These are phyloP conservation scores for Neuroscelio doddi DNA, from an alignment of 2,888 invertebrate genomes.

Conservation along the genomic window DNA sequence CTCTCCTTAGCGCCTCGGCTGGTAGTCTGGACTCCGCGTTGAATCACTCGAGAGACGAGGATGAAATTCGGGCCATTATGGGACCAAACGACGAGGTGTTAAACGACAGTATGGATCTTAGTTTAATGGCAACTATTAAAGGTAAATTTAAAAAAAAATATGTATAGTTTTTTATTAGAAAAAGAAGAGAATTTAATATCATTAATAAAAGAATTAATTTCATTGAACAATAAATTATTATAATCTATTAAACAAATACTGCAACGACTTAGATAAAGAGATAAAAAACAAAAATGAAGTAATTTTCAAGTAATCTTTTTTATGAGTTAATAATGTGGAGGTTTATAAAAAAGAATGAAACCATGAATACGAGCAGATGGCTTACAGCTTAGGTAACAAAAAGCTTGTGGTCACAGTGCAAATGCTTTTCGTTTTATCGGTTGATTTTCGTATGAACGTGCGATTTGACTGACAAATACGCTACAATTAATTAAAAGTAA, in stretches of 20 bases:
- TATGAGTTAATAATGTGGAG: not conserved
- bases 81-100: constrained; percentile 72
- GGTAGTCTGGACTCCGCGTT: constrained; percentile 91
- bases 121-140: constrained; percentile 71
- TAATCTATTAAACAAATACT: too few relatives aligned
- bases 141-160: too few relatives aligned
- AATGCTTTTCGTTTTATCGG: constrained; percentile 13
- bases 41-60: constrained; percentile 89
- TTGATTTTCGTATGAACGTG: constrained; percentile 12
- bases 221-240: too few relatives aligned
- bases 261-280: too few relatives aligned
- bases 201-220: too few relatives aligned
- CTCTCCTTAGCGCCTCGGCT: constrained; percentile 79
- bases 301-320: too few relatives aligned
- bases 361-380: constrained; percentile 22
- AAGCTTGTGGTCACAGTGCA: constrained; percentile 11
- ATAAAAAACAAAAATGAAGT: too few relatives aligned
- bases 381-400: constrained; percentile 21
- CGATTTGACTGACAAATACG: not conserved
- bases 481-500: not conserved
- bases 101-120: constrained; percentile 70
- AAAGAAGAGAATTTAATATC: too few relatives aligned
- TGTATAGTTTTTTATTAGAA: too few relatives aligned
- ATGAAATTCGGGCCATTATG: constrained; percentile 80
- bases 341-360: constrained; percentile 15